A percentile compares a stretch with the other conserved stretches of the same genome.
These are phyloP conservation scores for Alauda arvensis DNA, from an alignment of 2,797 vertebrate species.

Conservation along the genomic window DNA sequence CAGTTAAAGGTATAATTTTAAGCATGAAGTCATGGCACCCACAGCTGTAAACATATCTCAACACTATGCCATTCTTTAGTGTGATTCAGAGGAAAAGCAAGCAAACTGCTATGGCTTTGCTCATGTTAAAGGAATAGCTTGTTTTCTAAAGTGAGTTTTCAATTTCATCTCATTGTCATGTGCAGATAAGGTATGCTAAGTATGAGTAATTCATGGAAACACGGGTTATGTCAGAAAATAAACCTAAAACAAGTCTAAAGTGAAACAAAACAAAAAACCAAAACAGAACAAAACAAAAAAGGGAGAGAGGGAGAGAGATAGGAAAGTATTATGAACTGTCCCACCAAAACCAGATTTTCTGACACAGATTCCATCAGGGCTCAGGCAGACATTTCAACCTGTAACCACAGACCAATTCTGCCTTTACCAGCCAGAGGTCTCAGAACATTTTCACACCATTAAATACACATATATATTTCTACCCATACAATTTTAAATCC, in stretches of 20 bases:
- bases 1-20: conserved; percentile 43
- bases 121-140: background rate
- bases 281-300: background rate
- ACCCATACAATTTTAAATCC: background rate
- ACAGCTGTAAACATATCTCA: conserved; percentile 38
- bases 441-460: background rate
- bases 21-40: conserved; percentile 18
- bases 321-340: background rate
- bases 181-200: background rate
- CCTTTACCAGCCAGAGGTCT: background rate
- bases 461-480: background rate
- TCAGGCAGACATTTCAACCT: background rate
- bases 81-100: conserved; percentile 46
- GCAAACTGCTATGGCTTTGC: background rate
- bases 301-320: background rate
- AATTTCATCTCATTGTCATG: background rate
- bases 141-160: background rate
- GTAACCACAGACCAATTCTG: background rate
- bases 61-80: conserved; percentile 32
- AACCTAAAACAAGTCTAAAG: background rate
- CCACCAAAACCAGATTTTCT: background rate
- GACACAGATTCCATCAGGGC: background rate
- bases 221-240: background rate
- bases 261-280: background rate
- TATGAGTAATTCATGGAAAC: background rate